A percentile compares a stretch with the other conserved stretches of the same genome.
These are phyloP conservation scores for Trimorus sp. DNA, from an alignment of 2,888 invertebrate genomes.

Conservation along the genomic window DNA sequence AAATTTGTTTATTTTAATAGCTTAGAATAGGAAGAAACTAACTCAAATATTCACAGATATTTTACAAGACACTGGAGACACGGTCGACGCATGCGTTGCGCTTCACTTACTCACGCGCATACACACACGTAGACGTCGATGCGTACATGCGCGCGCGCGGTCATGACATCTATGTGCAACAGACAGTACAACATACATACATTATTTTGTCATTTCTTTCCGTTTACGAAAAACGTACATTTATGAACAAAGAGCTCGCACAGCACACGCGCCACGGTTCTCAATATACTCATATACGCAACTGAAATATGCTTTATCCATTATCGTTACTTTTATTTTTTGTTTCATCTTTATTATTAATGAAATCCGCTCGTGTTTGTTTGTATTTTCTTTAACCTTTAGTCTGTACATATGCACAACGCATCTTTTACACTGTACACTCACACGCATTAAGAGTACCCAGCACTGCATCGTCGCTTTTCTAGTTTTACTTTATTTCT, in stretches of 20 bases:
- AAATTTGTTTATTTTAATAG: slow-evolving; percentile 80
- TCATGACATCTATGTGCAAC: slow-evolving; percentile 53
- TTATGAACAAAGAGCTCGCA: slow-evolving; percentile 48
- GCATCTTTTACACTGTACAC: slow-evolving; percentile 82
- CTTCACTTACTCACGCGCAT: slow-evolving; percentile 29
- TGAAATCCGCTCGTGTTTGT: slow-evolving; percentile 56
- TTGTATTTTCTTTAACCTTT: slow-evolving; percentile 72
- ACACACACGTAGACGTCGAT: slow-evolving; percentile 39
- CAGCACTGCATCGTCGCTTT: slow-evolving; percentile 69
- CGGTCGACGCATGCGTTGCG: slow-evolving; percentile 74
- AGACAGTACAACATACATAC: slow-evolving; percentile 53
- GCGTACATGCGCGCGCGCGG: slow-evolving; percentile 42
- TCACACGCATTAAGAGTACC: slow-evolving; percentile 78
- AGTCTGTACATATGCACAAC: slow-evolving; percentile 82
- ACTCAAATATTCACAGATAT: slow-evolving; percentile 82
- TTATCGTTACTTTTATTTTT: slow-evolving; percentile 65
- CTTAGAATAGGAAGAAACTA: slow-evolving; percentile 81
- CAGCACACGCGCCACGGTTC: slow-evolving; percentile 70
- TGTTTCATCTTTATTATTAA: too few relatives aligned
- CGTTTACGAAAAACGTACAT: slow-evolving; percentile 45
- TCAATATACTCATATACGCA: slow-evolving; percentile 76
- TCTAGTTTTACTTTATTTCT: too few relatives aligned
- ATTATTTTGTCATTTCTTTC: slow-evolving; percentile 39
- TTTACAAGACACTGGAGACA: slow-evolving; percentile 80
- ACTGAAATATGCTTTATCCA: slow-evolving; percentile 76